phyloP scores from a whole-genome alignment of 2,113 vertebrate species.

The Grammomys surdaster region DNA sequence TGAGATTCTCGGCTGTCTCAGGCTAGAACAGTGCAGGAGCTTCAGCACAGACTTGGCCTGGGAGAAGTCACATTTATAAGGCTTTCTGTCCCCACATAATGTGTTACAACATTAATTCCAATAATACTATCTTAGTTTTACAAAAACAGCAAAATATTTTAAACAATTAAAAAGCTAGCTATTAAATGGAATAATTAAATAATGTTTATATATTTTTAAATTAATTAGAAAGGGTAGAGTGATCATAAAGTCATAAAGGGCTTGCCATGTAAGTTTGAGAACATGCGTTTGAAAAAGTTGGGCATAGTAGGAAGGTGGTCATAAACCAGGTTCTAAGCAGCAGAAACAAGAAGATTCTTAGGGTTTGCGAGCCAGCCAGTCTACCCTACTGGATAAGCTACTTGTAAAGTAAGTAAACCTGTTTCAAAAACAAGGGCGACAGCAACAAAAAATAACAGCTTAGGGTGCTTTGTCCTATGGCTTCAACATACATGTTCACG shows the following conservation, averaged over 20 bases:
- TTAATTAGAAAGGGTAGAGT: neutral
- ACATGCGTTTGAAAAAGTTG: neutral
- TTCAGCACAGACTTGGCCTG: neutral
- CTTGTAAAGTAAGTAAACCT: neutral
- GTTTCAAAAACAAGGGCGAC: neutral
- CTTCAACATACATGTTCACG: neutral
- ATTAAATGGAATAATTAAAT: neutral
- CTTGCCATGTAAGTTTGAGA: neutral
- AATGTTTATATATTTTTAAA: neutral
- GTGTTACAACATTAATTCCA: neutral
- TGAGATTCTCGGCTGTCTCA: neutral
- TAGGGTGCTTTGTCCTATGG: neutral
- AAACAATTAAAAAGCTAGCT: neutral
- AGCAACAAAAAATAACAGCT: neutral
- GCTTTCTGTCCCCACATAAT: neutral
- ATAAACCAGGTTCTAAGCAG: too few relatives aligned
- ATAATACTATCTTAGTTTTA: neutral
- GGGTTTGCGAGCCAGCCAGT: neutral
- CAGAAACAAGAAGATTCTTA: neutral
- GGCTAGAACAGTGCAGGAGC: neutral
- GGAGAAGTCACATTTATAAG: neutral
- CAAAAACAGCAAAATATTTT: neutral
- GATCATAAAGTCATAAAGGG: neutral
- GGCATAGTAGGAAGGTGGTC: neutral
- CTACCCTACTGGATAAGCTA: neutral